These are phyloP conservation scores for Opisthocomus hoazin DNA, from an alignment of 2,113 vertebrate genomes.

Conservation along the genomic window DNA sequence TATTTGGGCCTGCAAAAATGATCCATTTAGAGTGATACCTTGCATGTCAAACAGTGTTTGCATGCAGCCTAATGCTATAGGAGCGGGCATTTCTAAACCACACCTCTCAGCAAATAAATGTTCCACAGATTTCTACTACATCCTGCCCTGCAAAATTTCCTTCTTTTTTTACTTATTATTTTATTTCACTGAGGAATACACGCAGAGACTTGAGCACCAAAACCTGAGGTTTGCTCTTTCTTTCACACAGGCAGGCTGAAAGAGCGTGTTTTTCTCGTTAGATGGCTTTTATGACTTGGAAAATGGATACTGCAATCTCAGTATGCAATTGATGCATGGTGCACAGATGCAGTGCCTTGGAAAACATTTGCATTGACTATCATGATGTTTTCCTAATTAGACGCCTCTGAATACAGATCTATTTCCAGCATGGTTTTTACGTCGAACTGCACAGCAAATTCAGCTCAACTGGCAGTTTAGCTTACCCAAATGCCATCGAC, in stretches of 20 bases:
- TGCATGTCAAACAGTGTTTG: background rate
- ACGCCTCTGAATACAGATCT: slow-evolving; percentile 14
- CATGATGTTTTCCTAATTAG: slow-evolving; percentile 63
- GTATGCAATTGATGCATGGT: background rate
- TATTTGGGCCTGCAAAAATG: background rate
- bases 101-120: background rate
- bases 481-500: slow-evolving; percentile 55
- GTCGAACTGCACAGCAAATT: slow-evolving; percentile 41
- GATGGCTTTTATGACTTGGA: background rate
- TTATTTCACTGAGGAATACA: background rate
- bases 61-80: background rate
- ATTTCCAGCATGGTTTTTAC: slow-evolving; percentile 8
- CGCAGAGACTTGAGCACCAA: background rate
- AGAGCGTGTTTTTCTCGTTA: background rate
- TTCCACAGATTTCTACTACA: background rate
- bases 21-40: background rate
- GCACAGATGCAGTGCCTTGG: slow-evolving; percentile 46
- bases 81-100: background rate
- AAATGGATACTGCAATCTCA: slow-evolving; percentile 15
- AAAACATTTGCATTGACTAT: slow-evolving; percentile 38
- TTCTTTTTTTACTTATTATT: background rate
- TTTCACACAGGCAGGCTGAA: background rate
- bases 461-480: slow-evolving; percentile 43
- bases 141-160: background rate
- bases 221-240: background rate